phyloP scores from a whole-genome alignment of 2,888 invertebrate genomes.

The Perithous albicinctus region DNA sequence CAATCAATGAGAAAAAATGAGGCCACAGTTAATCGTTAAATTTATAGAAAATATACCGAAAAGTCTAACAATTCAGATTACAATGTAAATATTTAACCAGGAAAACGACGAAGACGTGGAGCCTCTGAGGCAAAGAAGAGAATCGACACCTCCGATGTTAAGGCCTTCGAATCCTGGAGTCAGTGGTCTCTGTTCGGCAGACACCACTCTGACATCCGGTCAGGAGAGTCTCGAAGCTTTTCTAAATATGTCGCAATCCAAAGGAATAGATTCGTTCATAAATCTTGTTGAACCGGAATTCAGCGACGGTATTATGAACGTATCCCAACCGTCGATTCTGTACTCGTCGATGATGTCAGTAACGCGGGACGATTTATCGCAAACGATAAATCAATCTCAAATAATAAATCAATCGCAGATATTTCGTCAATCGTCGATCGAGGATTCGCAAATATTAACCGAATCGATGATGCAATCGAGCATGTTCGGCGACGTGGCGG shows the following conservation, averaged over 20 bases:
- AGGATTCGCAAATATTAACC: slow-evolving; percentile 78
- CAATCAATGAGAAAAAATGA: no score
- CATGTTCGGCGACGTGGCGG: slow-evolving; percentile 76
- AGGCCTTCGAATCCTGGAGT: slow-evolving; percentile 68
- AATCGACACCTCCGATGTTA: slow-evolving; percentile 77
- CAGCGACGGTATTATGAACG: slow-evolving; percentile 78
- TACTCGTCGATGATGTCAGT: slow-evolving; percentile 75
- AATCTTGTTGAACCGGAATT: slow-evolving; percentile 80
- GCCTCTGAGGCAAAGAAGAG: slow-evolving; percentile 45
- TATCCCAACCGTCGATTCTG: slow-evolving; percentile 80
- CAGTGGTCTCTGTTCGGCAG: slow-evolving; percentile 30
- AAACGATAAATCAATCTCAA: slow-evolving; percentile 49
- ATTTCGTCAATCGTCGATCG: slow-evolving; percentile 58
- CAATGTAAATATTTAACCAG: slow-evolving; percentile 50
- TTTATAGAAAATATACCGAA: neutral
- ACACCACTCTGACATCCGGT: slow-evolving; percentile 69
- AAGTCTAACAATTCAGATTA: neutral
- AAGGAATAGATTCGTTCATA: slow-evolving; percentile 81
- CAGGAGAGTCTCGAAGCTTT: slow-evolving; percentile 82
- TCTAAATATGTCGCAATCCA: slow-evolving; percentile 79
- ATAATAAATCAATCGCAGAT: slow-evolving; percentile 45
- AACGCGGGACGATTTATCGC: slow-evolving; percentile 49
- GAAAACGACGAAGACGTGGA: slow-evolving; percentile 50
- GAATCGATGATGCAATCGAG: slow-evolving; percentile 81
- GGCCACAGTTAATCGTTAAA: neutral